Evolutionary conservation across 2,797 vertebrate species (phyloP), one percentile per base, ranked within the genome.

Genomic region (Coregonus suidteri): DNA sequence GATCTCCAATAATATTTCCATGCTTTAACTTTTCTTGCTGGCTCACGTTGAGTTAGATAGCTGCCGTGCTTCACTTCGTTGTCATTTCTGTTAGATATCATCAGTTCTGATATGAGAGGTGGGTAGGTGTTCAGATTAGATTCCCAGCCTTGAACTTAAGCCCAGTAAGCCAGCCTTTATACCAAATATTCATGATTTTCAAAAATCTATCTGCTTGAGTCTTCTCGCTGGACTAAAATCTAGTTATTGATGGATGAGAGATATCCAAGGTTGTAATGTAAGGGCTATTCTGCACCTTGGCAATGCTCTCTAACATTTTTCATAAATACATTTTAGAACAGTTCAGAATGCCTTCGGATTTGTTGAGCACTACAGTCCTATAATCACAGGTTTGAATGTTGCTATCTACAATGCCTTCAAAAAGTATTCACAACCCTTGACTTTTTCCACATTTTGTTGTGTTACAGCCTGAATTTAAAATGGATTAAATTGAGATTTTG

Each of bases 121-220:
- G 35, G 37, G 78, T 66, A 31, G 47, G 78, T 75, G 74, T 77
- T 75, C 51, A 74, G 68, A 82, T 76, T 76, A 82, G 83, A 31
- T 30, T 31, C 65, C 34, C 51, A 35, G 70, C 71, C 37, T 86
- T 80, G 67, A 81, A 80, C 84, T 83, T 79, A 85, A 86, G 71
- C 76, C 70, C 64, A 65, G 53, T 82, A 83, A 83, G 71, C 56
- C 20, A 31, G 54, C 75, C 34, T 84, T 86, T 83, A 83, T 66
- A 74, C 62, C 34, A 74, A 83, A 82, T 69, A 86, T 81, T 86
- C 72, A 62, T 72, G 71, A 74, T 81, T 87, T 88, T 85, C 59
- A 79, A 77, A 88, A 75, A 81, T 86, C 82, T 86, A 85, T 90
- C 73, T 81, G 65, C 77, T 84, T 51, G 70, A 80, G 78, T 64